Conservation (phyloP, 92 coral and sea anemone genomes). For the Micromussa lordhowensis region DNA sequence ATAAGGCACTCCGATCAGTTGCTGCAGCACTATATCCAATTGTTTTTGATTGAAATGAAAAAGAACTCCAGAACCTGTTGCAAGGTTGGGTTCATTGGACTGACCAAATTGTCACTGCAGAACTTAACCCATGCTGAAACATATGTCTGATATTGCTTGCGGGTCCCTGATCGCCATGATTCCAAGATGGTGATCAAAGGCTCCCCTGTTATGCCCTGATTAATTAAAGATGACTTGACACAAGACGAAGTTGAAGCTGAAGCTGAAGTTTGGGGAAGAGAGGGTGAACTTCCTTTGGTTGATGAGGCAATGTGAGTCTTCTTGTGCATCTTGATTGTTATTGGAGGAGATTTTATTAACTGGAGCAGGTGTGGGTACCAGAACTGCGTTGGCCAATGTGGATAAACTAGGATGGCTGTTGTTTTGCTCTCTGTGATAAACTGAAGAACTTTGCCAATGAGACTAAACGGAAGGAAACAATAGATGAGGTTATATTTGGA, state of each 20-base stretch:
- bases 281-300: constrained; percentile 26
- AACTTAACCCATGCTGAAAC: background rate
- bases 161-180: constrained; percentile 63
- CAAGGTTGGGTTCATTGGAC: constrained; percentile 49
- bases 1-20: background rate
- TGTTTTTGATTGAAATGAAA: background rate
- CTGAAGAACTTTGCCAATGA: constrained; percentile 69
- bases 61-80: background rate
- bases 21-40: background rate
- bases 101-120: constrained; percentile 9
- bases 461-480: constrained; percentile 66
- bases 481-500: constrained; percentile 58
- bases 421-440: background rate
- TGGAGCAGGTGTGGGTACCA: constrained; percentile 70
- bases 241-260: constrained; percentile 63
- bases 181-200: constrained; percentile 49
- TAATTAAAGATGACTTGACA: constrained; percentile 51
- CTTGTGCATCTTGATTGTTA: constrained; percentile 37
- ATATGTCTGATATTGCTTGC: constrained; percentile 10
- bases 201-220: constrained; percentile 60
- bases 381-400: constrained; percentile 3
- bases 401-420: too few relatives aligned
- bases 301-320: constrained; percentile 46
- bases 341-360: constrained; percentile 49
- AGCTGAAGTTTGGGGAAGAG: too few relatives aligned